Percentiles rank a stretch among this genome's conserved stretches.
phyloP scores from a whole-genome alignment of 2,797 vertebrate genomes.

The Chelonia mydas region DNA sequence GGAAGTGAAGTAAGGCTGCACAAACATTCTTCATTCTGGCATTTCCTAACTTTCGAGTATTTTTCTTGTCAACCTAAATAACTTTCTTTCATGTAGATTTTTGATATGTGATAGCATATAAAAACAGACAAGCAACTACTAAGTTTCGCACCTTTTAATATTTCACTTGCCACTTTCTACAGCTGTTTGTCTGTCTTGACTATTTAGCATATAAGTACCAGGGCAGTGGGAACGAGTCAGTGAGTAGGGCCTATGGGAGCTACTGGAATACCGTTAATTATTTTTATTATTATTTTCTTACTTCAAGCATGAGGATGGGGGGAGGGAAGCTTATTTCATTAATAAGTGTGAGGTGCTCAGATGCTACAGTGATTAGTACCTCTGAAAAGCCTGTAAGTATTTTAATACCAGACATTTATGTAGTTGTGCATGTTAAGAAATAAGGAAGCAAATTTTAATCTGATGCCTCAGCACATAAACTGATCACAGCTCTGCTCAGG shows the following conservation, averaged over 20 bases:
- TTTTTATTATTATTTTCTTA: neutral
- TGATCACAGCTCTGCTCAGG: neutral
- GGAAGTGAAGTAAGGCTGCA: neutral
- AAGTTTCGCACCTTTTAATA: neutral
- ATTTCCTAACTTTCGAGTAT: neutral
- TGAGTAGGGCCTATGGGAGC: neutral
- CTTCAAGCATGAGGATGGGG: neutral
- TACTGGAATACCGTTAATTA: neutral
- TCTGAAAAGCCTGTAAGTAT: neutral
- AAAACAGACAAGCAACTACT: neutral
- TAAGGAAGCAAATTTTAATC: neutral
- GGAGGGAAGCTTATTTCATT: neutral
- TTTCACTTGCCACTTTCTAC: neutral
- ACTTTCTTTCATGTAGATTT: neutral
- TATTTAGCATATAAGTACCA: neutral
- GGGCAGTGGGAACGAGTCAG: neutral
- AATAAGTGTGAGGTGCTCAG: fast-evolving
- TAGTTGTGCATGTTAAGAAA: too few species aligned
- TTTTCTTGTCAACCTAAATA: neutral
- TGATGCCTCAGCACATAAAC: neutral
- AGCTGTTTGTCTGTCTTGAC: neutral
- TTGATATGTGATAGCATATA: neutral
- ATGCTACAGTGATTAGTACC: neutral
- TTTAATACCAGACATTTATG: neutral
- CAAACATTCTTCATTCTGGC: neutral